Base-by-base conservation (phyloP, 1,140 invertebrate species). In the Zaprionus kolodkinae region DNA sequence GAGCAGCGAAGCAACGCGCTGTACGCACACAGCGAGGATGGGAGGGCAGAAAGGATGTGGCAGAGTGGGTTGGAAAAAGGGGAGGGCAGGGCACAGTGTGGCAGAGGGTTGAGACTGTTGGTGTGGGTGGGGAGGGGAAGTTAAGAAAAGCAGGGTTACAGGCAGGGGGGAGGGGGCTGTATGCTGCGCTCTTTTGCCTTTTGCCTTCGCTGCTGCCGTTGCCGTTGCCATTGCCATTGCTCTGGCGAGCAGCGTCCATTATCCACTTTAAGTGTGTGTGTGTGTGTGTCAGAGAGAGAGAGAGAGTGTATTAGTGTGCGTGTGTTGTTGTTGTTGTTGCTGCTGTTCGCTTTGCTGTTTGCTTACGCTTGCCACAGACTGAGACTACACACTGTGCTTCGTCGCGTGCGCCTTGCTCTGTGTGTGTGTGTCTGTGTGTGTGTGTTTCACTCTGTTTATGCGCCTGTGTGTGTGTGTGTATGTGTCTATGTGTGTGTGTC, bases 261-360 rank as follows among this genome's bases (percentile, higher is more conserved):
- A 88, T 88, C 85, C 85, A 89, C 85, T 88, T 88, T 88, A 88
- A 81, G 74, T 72, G 69, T 63, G 67, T 64, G 17, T 45, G 54
- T 17, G 54, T 68, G 52, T 66, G 61, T 62, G 36, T 35, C n/a
- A 7, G 5, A 6, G 54, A 21, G 40, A 0, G 1, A 2, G 6
- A 9, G 40, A 15, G n/a, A 45, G n/a, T 45, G 40, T 36, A 45
- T 36, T 50, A 50, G 56, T 68, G 45, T 59, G 12, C 54, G 48
- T 62, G 43, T 60, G 33, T 63, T 62, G 65, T 21, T 21, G 21
- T 21, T 35, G 33, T 61, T 43, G 61, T 87, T 68, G 72, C 79
- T 87, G 84, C 70, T 88, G 84, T 78, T 88, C 84, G 80, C 73
- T 88, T 88, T 71, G 84, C 84, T 89, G 84, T 88, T 87, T 88